Evolutionary conservation across 2,797 vertebrate species (phyloP).

Genomic region (Amblyopsis hoosieri): DNA sequence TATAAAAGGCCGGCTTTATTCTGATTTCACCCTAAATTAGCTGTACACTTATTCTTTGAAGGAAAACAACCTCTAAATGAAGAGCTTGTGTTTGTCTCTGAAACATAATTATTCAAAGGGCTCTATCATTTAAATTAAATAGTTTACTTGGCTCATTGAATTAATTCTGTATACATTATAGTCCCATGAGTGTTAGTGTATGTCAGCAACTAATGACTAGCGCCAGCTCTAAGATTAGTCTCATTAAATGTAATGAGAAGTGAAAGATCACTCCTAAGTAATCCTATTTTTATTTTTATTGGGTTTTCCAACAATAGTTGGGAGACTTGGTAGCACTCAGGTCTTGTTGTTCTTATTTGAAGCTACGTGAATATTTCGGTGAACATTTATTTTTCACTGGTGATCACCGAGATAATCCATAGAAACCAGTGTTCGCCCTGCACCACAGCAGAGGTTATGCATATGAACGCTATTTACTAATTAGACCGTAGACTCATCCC

Average conservation of each 20-base stretch:
- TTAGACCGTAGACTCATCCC: no score
- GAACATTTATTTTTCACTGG: no score
- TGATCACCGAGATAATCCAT: no score
- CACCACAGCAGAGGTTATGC: no score
- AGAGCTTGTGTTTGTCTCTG: not conserved
- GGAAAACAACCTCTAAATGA: not conserved
- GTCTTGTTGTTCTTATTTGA: no score
- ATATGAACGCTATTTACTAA: no score
- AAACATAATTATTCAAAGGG: not conserved
- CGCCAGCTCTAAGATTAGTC: not conserved
- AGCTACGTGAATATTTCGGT: no score
- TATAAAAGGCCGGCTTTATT: not conserved
- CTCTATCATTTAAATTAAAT: not conserved
- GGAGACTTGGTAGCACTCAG: no score
- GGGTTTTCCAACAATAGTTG: no score
- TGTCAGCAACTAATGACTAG: not conserved
- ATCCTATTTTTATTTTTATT: no score
- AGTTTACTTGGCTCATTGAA: not conserved
- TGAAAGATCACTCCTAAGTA: not conserved
- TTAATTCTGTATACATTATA: not conserved
- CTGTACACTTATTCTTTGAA: not conserved
- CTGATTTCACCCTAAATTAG: conserved; percentile 1
- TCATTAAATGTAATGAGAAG: not conserved
- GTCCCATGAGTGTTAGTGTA: not conserved
- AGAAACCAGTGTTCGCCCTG: no score